Base-by-base conservation (phyloP, 2,888 invertebrate species). In the Lottia scabra region DNA sequence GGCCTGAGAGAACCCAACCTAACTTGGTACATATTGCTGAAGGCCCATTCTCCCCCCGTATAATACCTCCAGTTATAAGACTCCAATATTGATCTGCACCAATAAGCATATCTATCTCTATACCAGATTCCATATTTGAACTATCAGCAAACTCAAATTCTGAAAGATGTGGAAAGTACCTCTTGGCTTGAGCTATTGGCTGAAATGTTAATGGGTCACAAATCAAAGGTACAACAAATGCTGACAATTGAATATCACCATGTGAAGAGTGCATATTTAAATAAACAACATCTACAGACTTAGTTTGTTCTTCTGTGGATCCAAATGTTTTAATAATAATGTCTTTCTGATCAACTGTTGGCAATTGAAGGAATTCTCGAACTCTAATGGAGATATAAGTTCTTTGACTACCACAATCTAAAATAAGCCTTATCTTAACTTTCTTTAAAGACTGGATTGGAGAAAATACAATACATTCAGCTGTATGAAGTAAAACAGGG, bases 21-120 rank as follows among this genome's bases (percentile, higher is more conserved):
- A 56, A 56, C 19, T 56, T 56, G 6, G 56, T 48, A 48, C 15
- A 48, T 8, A 48, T 48, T 16, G 48, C 48, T 48, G 48, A 48
- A 19, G 19, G 48, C 16, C 48, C 48, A n/a, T 16, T n/a, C 48
- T 48, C 48, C 19, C 48, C 48, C 48, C 48, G 48, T 48, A 48
- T 48, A 2, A 48, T 48, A 48, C 48, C 48, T 48, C 48, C 48
- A 19, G 48, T 56, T n/a, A 56, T 19, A 15, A 19, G n/a, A 56
- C 56, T 56, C 56, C 19, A 56, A 56, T 56, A 56, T 56, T 56
- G n/a, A n/a, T n/a, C n/a, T n/a, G n/a, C n/a, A n/a, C n/a, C n/a
- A n/a, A n/a, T n/a, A n/a, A n/a, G n/a, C n/a, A n/a, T n/a, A n/a
- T n/a, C n/a, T n/a, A n/a, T n/a, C n/a, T n/a, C n/a, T n/a, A n/a